A percentile compares a stretch with the other conserved stretches of the same genome.
Evolutionary conservation across 2,113 vertebrate genomes (phyloP).

Genomic region (Entelurus aequoreus): DNA sequence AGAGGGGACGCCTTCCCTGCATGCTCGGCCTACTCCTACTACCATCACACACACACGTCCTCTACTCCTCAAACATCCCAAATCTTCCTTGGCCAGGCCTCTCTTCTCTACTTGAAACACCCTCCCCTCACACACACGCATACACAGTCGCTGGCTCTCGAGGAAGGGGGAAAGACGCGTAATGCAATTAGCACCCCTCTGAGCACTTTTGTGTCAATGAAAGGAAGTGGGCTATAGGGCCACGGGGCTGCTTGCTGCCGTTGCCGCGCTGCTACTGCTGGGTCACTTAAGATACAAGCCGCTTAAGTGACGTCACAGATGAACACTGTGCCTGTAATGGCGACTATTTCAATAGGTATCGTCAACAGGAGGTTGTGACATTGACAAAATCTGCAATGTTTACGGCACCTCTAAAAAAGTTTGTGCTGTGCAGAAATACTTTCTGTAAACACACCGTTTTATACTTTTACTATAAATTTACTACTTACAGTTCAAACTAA

Average conservation of each 20-base stretch:
- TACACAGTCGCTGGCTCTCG: slow-evolving; percentile 36
- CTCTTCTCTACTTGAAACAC: slow-evolving; percentile 28
- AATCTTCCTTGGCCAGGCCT: slow-evolving; percentile 47
- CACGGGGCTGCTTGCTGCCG: slow-evolving; percentile 49
- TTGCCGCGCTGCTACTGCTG: slow-evolving; percentile 64
- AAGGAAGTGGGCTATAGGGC: slow-evolving; percentile 70
- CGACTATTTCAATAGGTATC: slow-evolving; percentile 23
- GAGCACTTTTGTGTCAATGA: slow-evolving; percentile 75
- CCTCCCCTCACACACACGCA: slow-evolving; percentile 12
- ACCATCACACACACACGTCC: slow-evolving; percentile 37
- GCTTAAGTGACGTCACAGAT: slow-evolving; percentile 47
- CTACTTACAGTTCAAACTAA: no score
- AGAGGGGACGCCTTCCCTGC: slow-evolving; percentile 64
- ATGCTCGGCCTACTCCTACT: slow-evolving; percentile 55
- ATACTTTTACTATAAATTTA: no score
- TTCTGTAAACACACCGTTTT: no score
- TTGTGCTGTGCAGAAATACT: no score
- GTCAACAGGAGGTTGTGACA: neutral
- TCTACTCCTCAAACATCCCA: slow-evolving; percentile 57
- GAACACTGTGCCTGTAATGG: slow-evolving; percentile 39
- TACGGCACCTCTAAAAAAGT: no score
- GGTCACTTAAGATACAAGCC: slow-evolving; percentile 56
- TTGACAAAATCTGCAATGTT: neutral
- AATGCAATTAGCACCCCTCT: slow-evolving; percentile 77
- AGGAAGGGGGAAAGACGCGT: slow-evolving; percentile 61